Evolutionary conservation across 2,797 vertebrate species (phyloP), one percentile per base, ranked within the genome.

Genomic region (Pteronotus mesoamericanus): DNA sequence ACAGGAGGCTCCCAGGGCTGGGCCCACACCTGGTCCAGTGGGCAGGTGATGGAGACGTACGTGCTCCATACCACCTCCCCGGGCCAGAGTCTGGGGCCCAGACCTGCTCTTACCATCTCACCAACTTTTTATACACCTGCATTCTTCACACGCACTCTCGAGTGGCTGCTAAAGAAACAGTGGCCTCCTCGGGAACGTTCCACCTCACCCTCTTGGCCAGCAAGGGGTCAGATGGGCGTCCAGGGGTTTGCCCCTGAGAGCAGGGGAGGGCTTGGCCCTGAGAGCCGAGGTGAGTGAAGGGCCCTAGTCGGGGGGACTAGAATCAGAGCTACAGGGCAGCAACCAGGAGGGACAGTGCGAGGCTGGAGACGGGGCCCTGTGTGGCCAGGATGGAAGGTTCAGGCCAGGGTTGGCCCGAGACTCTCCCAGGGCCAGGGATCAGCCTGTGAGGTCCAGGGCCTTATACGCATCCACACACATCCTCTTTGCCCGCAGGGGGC

Each of bases 1-100:
- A 98, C 5, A 9, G 66, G 69, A 11, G 51, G 82, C 64, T 74
- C 75, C 69, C 5, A 0, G 68, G 95, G 82, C 64, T 8, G 44
- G 83, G 89, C 48, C 61, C 94, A 9, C 42, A 1, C 59, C 64
- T 19, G 55, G 64, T 24, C 0, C 22, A 69, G 51, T 0, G 4
- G 46, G 59, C 0, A 19, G 84, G 37, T 11, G 83, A 26, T 9
- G 37, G 57, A 53, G 37, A 5, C 18, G 4, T 10, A 32, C 3
- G 4, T 34, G 46, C 59, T 80, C 92, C 22, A 9, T 59, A 15
- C 68, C 64, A 26, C 21, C 11, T 77, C 69, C 51, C 48, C 51
- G 71, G 48, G 80, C 64, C 64, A 9, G 29, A 51, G 61, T 53
- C 57, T 2, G 9, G 80, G 46, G 21, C 26, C 24, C 19, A 9